Percentiles rank a stretch among this genome's conserved stretches.
Evolutionary conservation across 2,797 vertebrate species (phyloP).

Genomic region (Schizopygopsis malacanthus): DNA sequence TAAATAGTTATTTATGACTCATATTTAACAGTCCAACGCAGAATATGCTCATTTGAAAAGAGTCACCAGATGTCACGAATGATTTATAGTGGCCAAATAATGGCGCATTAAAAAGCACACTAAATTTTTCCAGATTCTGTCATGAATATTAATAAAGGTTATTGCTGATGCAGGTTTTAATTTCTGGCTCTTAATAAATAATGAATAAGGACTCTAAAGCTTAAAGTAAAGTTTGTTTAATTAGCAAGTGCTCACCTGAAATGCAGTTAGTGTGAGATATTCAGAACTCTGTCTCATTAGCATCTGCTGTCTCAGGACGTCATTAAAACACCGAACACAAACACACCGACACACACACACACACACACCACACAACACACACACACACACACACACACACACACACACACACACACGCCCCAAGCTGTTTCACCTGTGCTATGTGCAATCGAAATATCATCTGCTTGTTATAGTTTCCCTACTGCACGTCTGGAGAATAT

Average conservation of each 20-base stretch:
- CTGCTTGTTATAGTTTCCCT: slow-evolving; percentile 10
- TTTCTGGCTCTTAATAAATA: slow-evolving; percentile 47
- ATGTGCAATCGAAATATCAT: slow-evolving; percentile 34
- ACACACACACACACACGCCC: not conserved
- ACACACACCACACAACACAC: slow-evolving; percentile 17
- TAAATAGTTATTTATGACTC: not conserved
- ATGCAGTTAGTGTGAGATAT: slow-evolving; percentile 36
- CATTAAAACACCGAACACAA: slow-evolving; percentile 26
- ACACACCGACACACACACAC: not conserved
- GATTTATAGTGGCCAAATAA: slow-evolving; percentile 38
- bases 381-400: slow-evolving; percentile 9
- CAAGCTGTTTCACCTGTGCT: slow-evolving; percentile 17
- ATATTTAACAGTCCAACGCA: not conserved
- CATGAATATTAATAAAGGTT: slow-evolving; percentile 46
- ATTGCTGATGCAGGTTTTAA: slow-evolving; percentile 51
- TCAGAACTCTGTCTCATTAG: slow-evolving; percentile 47
- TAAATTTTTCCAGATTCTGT: not conserved
- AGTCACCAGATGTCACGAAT: slow-evolving; percentile 28
- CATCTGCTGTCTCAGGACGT: slow-evolving; percentile 45
- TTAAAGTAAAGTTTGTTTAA: slow-evolving; percentile 41
- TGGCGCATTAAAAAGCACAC: slow-evolving; percentile 24
- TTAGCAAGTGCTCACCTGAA: slow-evolving; percentile 35
- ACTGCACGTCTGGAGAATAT: not conserved
- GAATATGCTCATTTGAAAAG: slow-evolving; percentile 16
- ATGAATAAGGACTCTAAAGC: slow-evolving; percentile 31